phyloP scores from a whole-genome alignment of 2,113 vertebrate species.

The Gymnobelideus leadbeateri region DNA sequence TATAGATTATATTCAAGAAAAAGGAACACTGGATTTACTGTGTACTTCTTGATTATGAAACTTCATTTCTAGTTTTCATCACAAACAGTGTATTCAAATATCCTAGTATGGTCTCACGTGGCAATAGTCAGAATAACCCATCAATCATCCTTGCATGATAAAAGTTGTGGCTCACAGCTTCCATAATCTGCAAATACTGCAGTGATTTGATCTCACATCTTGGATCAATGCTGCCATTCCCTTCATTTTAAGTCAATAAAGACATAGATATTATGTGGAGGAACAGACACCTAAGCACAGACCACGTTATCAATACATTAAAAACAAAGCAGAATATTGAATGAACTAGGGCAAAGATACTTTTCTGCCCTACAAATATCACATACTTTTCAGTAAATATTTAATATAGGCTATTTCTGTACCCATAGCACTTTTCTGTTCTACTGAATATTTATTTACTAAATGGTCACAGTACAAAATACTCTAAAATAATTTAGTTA shows the following conservation, averaged over 20 bases:
- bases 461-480: neutral
- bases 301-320: neutral
- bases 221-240: constrained; percentile 36
- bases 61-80: neutral
- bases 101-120: neutral
- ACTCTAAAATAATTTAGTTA: neutral
- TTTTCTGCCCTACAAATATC: constrained; percentile 8
- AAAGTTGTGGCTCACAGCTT: constrained; percentile 7
- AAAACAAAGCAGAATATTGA: constrained; percentile 1
- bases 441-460: neutral
- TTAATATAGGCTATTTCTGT: neutral
- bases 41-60: neutral
- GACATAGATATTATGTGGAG: neutral
- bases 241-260: constrained; percentile 17
- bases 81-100: neutral
- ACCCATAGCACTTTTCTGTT: neutral
- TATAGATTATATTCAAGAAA: neutral
- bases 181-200: neutral
- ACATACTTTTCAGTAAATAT: neutral
- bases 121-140: neutral
- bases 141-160: constrained; percentile 33
- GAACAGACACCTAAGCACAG: constrained; percentile 40
- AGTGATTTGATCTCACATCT: neutral
- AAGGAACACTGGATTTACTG: neutral
- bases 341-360: constrained; percentile 28